Evolutionary conservation across 2,113 vertebrate species (phyloP).

Genomic region (Mus spicilegus): DNA sequence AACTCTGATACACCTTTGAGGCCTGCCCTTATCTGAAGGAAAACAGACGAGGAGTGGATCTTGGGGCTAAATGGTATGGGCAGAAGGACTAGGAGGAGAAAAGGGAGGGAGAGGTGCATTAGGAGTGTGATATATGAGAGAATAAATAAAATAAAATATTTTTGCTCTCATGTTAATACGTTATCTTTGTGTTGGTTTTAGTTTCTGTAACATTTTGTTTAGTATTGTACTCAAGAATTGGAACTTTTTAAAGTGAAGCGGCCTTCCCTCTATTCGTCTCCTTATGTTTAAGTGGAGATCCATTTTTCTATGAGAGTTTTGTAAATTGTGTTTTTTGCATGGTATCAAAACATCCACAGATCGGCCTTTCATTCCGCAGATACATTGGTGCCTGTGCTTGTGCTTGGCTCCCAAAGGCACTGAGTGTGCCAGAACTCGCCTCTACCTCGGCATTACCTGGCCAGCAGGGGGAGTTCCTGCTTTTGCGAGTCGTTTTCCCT

Average conservation of each 20-base stretch:
- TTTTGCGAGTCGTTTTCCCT: not conserved
- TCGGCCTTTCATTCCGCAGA: no score
- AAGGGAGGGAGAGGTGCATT: not conserved
- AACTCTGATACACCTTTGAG: not conserved
- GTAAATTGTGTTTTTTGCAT: not conserved
- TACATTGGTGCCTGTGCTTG: not conserved
- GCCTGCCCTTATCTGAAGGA: not conserved
- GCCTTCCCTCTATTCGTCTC: not conserved
- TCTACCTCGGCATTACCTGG: no score
- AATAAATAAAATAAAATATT: not conserved
- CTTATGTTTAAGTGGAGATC: not conserved
- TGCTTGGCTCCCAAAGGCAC: not conserved
- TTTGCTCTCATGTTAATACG: not conserved
- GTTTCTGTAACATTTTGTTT: not conserved
- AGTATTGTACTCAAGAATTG: not conserved
- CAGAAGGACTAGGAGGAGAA: not conserved
- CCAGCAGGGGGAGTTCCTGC: not conserved
- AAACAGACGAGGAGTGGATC: not conserved
- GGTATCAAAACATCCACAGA: not conserved
- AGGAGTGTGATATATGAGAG: not conserved
- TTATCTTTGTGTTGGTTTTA: not conserved
- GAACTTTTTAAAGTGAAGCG: not conserved
- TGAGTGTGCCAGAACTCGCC: fast-evolving
- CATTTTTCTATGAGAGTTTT: not conserved
- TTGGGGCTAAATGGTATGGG: not conserved